Evolutionary conservation across 2,797 vertebrate genomes (phyloP).

Genomic region (Oryzias sinensis): DNA sequence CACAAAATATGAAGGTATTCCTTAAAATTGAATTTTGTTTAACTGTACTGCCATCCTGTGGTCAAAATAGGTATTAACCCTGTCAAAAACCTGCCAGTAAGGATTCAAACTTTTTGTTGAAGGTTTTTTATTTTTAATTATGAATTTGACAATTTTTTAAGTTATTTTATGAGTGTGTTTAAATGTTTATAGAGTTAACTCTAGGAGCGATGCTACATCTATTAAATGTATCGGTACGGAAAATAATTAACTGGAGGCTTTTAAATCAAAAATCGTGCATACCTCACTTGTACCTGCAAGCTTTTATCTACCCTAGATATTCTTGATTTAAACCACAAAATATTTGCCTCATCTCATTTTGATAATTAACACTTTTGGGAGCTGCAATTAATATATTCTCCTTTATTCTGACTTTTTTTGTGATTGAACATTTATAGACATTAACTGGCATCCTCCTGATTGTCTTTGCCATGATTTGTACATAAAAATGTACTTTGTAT

Average conservation of each 20-base stretch:
- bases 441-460: slow-evolving; percentile 54
- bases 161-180: slow-evolving; percentile 3
- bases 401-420: slow-evolving; percentile 28
- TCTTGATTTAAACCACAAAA: slow-evolving; percentile 25
- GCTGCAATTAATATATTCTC: slow-evolving; percentile 28
- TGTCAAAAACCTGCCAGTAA: slow-evolving; percentile 14
- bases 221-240: slow-evolving; percentile 24
- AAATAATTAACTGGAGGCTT: slow-evolving; percentile 21
- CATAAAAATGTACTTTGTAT: slow-evolving; percentile 78
- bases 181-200: too few relatives aligned
- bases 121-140: slow-evolving; percentile 21
- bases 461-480: slow-evolving; percentile 74
- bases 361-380: slow-evolving; percentile 53
- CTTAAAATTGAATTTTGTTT: too few relatives aligned
- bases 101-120: slow-evolving; percentile 22
- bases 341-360: slow-evolving; percentile 39
- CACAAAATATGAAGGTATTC: slow-evolving; percentile 13
- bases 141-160: slow-evolving; percentile 16
- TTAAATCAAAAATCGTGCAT: slow-evolving; percentile 43
- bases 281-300: slow-evolving; percentile 66
- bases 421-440: slow-evolving; percentile 55
- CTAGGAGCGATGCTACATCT: neutral
- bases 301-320: slow-evolving; percentile 26
- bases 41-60: slow-evolving; percentile 53
- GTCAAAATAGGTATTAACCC: slow-evolving; percentile 46